Evolutionary conservation across 92 coral and sea anemone species (phyloP).

Genomic region (Pocillopora meandrina): DNA sequence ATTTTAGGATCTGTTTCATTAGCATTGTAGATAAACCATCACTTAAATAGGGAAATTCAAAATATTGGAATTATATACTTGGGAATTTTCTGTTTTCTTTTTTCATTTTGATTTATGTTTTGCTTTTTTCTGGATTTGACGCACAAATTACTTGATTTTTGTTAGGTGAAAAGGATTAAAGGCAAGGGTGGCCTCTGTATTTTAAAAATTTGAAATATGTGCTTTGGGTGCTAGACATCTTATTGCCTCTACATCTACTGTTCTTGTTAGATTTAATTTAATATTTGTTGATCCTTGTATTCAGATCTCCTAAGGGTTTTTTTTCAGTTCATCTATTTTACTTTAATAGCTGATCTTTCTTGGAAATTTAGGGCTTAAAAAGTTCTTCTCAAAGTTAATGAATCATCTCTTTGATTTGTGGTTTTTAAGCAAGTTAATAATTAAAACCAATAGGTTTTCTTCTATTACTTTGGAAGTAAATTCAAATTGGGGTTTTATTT

Average conservation of each 20-base stretch:
- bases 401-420: not conserved
- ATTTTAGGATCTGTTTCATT: too few species aligned
- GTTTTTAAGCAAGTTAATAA: not conserved
- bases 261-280: not conserved
- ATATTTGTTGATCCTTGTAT: not conserved
- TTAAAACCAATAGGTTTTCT: not conserved
- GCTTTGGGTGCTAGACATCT: not conserved
- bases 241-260: not conserved
- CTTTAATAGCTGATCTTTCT: not conserved
- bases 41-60: too few species aligned
- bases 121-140: not conserved
- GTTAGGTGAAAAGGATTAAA: not conserved
- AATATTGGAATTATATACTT: too few species aligned
- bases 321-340: not conserved
- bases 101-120: too few species aligned
- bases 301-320: too few species aligned
- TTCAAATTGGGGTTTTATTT: not conserved
- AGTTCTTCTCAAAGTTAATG: not conserved
- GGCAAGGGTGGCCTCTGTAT: not conserved
- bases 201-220: too few species aligned
- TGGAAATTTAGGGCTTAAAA: not conserved
- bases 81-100: too few species aligned
- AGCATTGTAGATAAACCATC: too few species aligned
- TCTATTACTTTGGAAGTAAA: not conserved
- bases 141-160: not conserved